Conservation (phyloP, 2,888 invertebrate genomes). For the Physocephala rufipes region DNA sequence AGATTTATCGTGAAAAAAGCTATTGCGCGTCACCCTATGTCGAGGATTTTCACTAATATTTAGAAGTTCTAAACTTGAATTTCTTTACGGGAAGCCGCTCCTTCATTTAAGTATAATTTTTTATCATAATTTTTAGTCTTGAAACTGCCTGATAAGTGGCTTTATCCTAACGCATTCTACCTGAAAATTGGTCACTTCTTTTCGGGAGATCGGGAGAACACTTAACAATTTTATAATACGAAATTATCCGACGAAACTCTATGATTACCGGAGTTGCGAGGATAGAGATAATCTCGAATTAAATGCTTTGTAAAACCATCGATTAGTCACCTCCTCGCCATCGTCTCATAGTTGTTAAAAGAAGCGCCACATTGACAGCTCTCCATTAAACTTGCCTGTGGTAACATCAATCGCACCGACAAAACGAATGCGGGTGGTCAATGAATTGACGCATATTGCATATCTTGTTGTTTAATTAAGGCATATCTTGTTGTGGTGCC, state of each 20-base stretch:
- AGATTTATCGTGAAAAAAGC: too few species aligned
- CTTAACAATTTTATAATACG: neutral
- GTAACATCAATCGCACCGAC: neutral
- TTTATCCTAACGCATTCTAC: too few species aligned
- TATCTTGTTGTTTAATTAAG: too few species aligned
- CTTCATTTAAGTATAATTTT: too few species aligned
- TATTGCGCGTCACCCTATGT: too few species aligned
- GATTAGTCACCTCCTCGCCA: constrained; percentile 10
- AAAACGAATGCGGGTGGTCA: constrained; percentile 17
- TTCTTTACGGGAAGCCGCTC: too few species aligned
- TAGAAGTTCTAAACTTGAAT: too few species aligned
- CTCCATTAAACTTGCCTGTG: neutral
- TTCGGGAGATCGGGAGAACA: constrained; percentile 10
- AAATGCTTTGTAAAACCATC: constrained; percentile 15
- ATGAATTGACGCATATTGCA: neutral
- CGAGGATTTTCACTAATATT: too few species aligned
- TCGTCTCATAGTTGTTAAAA: constrained; percentile 15
- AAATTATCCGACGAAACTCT: neutral
- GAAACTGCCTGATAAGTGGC: too few species aligned
- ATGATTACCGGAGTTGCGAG: neutral
- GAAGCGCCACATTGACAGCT: constrained; percentile 26
- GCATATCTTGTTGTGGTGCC: neutral
- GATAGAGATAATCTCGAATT: constrained; percentile 21
- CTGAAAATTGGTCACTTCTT: constrained; percentile 42
- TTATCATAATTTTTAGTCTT: too few species aligned